Base-by-base conservation (phyloP, 2,888 invertebrate genomes). In the Apamea sordens region DNA sequence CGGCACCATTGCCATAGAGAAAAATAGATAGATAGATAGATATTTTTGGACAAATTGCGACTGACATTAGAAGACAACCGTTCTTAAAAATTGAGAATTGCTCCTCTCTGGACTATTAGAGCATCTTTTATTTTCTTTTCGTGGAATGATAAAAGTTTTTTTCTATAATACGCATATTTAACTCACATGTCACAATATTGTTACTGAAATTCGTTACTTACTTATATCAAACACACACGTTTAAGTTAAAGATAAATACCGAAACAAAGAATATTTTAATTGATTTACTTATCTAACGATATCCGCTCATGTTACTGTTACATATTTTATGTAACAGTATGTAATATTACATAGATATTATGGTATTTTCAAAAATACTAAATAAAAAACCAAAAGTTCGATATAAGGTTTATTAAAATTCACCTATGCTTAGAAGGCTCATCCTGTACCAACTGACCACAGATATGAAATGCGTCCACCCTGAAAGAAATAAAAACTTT, bases 391-490 rank as follows among this genome's bases (percentile, higher is more conserved):
- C 15, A 59, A 15, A 63, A n/a, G 0, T 61, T 74, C 2, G 72
- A 74, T 80, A 67, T 44, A 44, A n/a, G 41, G 32, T 83, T 44
- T 86, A 74, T 83, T 85, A 83, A 47, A 44, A 71, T 56, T 83
- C 74, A 77, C 71, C 71, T 32, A 73, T 32, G 32, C 56, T 77
- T 65, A 85, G 84, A 77, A 89, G 83, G 79, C 82, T 84, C 75
- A 80, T 86, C 67, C 86, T 87, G 77, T 88, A 87, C 0, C 79
- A 77, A 70, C 83, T 88, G 63, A 89, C 89, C 71, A 88, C 89
- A 13, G 90, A 87, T 77, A 91, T 88, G 75, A 91, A 92, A 77
- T 91, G 89, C 56, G 87, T 87, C 90, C 89, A 89, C 2, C 87
- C 91, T 91, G 88, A 84, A 91, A 90, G 21, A 72, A 73, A 83